Percentiles rank a stretch among this genome's conserved stretches.
phyloP scores from a whole-genome alignment of 2,797 vertebrate species.

The Hippoglossus hippoglossus region DNA sequence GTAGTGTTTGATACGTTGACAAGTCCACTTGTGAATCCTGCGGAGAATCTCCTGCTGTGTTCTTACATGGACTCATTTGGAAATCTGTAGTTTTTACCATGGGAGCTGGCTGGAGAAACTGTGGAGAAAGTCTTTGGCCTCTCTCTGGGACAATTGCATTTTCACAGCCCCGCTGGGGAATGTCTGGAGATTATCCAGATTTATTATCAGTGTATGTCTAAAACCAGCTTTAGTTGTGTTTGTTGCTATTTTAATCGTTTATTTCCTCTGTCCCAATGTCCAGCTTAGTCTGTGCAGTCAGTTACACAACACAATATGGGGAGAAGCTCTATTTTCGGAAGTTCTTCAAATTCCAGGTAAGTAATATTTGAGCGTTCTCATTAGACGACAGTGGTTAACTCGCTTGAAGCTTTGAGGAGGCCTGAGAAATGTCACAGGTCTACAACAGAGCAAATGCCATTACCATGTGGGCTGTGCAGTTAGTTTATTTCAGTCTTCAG shows the following conservation, averaged over 20 bases:
- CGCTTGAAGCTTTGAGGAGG: slow-evolving; percentile 32
- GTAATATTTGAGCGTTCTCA: slow-evolving; percentile 24
- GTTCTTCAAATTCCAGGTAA: slow-evolving; percentile 99
- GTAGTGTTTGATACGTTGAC: no score
- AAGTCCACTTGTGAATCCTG: no score
- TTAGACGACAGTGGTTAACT: slow-evolving; percentile 12
- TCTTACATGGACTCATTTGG: no score
- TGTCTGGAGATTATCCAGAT: no score
- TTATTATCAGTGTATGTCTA: no score
- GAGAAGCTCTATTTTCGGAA: slow-evolving; percentile 99
- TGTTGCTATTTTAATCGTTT: not conserved
- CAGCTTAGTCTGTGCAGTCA: slow-evolving; percentile 98
- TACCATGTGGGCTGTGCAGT: slow-evolving; percentile 41
- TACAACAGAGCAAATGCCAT: slow-evolving; percentile 51
- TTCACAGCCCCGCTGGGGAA: no score
- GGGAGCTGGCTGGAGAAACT: no score
- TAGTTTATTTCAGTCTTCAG: slow-evolving; percentile 6
- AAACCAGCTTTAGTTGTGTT: not conserved
- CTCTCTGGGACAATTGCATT: no score
- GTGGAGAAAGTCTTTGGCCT: no score
- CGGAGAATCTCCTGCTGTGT: no score
- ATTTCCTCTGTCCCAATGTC: slow-evolving; percentile 8
- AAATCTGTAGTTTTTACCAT: no score
- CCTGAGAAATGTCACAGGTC: slow-evolving; percentile 75
- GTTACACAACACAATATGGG: slow-evolving; percentile 94